Percentiles rank a stretch among this genome's conserved stretches.
phyloP scores from a whole-genome alignment of 2,113 vertebrate genomes.

The Urocynchramus pylzowi region DNA sequence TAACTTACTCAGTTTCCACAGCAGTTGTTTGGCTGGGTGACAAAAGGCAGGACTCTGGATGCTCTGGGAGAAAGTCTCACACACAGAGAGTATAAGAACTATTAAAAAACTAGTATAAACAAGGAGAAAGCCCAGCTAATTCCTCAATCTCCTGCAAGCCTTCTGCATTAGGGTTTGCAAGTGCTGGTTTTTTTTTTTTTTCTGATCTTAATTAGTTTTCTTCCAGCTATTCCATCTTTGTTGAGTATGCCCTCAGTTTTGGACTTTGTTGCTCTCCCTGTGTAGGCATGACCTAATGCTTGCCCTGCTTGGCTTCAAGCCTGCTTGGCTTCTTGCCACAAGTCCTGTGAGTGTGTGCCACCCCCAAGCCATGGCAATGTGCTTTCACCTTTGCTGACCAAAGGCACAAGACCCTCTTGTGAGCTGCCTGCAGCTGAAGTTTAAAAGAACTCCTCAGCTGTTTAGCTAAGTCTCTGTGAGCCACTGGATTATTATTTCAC shows the following conservation, averaged over 20 bases:
- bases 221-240: background rate
- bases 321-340: background rate
- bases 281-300: rapidly evolving
- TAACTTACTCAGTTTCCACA: background rate
- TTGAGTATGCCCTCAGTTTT: background rate
- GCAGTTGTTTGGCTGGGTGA: background rate
- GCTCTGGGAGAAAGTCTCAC: background rate
- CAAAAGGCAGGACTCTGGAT: background rate
- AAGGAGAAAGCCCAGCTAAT: background rate
- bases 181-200: background rate
- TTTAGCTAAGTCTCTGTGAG: background rate
- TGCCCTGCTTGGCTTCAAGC: rapidly evolving
- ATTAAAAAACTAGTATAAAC: background rate
- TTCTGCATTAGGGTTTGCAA: background rate
- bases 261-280: background rate
- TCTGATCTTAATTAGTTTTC: background rate
- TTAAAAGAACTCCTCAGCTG: background rate
- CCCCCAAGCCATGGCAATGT: background rate
- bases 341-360: background rate
- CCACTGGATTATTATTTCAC: background rate
- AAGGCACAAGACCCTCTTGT: rapidly evolving
- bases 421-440: background rate
- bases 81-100: background rate
- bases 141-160: background rate
- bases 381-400: background rate